These are phyloP conservation scores for Diadumene lineata DNA, from an alignment of 92 coral and sea anemone genomes.

Conservation along the genomic window DNA sequence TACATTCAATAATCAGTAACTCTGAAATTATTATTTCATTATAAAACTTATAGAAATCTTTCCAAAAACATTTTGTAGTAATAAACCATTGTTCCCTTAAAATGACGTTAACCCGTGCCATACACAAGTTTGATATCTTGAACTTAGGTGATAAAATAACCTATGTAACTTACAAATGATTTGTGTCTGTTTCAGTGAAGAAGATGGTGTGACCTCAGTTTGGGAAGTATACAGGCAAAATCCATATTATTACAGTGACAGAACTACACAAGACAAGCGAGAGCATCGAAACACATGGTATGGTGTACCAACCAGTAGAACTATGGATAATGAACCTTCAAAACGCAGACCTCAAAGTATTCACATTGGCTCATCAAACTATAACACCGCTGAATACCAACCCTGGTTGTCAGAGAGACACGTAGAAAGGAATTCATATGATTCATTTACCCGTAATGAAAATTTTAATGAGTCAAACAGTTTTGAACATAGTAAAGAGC, in stretches of 20 bases:
- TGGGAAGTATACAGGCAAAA: constrained; percentile 36
- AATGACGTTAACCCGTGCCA: too few species aligned
- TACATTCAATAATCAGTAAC: too few species aligned
- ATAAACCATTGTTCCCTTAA: too few species aligned
- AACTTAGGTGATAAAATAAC: too few species aligned
- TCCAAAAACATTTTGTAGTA: too few species aligned
- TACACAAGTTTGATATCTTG: too few species aligned
- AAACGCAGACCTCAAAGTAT: constrained; percentile 66
- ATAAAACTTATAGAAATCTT: too few species aligned
- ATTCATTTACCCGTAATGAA: too few species aligned
- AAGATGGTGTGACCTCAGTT: constrained; percentile 46
- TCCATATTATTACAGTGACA: constrained; percentile 44
- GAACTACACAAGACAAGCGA: constrained; percentile 9
- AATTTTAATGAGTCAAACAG: not conserved
- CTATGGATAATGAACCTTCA: constrained; percentile 14
- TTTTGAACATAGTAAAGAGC: not conserved
- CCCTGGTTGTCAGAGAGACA: constrained; percentile 24
- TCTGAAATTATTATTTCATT: too few species aligned
- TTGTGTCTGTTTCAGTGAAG: constrained; percentile 31
- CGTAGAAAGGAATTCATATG: constrained; percentile 2
- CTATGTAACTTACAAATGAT: not conserved
- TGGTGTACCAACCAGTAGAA: constrained; percentile 41
- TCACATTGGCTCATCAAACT: constrained; percentile 48
- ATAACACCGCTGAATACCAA: constrained; percentile 19
- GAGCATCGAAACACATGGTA: constrained; percentile 61